Percentiles rank a stretch among this genome's conserved stretches.
Evolutionary conservation across 2,113 vertebrate genomes (phyloP).

Genomic region (Electrona antarctica): DNA sequence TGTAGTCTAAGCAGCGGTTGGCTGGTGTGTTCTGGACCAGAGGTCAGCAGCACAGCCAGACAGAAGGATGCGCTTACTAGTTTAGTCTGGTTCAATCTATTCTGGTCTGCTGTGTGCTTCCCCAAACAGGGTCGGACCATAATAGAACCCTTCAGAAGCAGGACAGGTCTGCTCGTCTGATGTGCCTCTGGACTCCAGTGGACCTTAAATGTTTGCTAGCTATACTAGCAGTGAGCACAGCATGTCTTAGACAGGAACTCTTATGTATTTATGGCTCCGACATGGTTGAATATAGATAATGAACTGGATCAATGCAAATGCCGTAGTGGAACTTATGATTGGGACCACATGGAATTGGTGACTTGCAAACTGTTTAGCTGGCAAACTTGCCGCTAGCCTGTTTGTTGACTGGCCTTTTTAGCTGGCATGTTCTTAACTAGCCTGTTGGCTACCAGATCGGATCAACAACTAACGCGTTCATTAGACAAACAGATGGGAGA

Average conservation of each 20-base stretch:
- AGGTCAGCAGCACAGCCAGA: too few relatives aligned
- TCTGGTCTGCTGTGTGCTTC: slow-evolving; percentile 3
- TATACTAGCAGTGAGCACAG: not conserved
- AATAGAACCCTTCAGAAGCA: slow-evolving; percentile 6
- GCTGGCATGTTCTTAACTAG: not conserved
- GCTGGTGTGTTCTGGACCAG: not conserved
- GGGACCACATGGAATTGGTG: not conserved
- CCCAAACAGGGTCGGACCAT: slow-evolving; percentile 26
- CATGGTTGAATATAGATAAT: slow-evolving; percentile 6
- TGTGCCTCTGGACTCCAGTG: not conserved
- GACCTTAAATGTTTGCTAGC: slow-evolving; percentile 26
- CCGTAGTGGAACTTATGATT: slow-evolving; percentile 4
- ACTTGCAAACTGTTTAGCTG: slow-evolving; percentile 7
- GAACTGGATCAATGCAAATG: slow-evolving; percentile 41
- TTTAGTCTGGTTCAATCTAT: not conserved
- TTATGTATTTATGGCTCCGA: slow-evolving; percentile 31
- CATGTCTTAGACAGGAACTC: not conserved
- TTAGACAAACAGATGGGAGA: slow-evolving; percentile 26
- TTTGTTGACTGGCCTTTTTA: slow-evolving; percentile 14
- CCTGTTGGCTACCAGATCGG: slow-evolving; percentile 3
- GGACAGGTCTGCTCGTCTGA: slow-evolving; percentile 7
- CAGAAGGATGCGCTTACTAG: not conserved
- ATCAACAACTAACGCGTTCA: slow-evolving; percentile 1
- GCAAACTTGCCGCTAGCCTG: not conserved
- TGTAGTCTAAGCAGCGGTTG: too few relatives aligned